phyloP scores from a whole-genome alignment of 2,113 vertebrate genomes.

The Empidonax alnorum region DNA sequence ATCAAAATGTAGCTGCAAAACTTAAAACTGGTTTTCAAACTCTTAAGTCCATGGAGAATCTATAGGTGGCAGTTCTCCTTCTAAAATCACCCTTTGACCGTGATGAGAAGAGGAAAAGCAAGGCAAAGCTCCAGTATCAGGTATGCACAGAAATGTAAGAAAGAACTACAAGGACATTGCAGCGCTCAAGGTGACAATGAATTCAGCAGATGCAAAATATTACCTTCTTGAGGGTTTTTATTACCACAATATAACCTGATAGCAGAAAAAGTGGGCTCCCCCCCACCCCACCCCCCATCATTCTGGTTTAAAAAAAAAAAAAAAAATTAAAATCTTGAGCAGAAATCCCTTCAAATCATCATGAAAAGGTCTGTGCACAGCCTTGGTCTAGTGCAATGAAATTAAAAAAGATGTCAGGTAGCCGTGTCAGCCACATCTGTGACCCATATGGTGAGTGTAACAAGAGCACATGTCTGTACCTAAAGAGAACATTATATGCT shows the following conservation, averaged over 20 bases:
- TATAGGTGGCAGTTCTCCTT: neutral
- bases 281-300: neutral
- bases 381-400: slow-evolving; percentile 50
- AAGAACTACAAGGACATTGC: neutral
- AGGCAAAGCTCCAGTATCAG: neutral
- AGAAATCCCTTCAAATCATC: slow-evolving; percentile 32
- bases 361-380: slow-evolving; percentile 20
- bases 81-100: neutral
- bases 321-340: neutral
- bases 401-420: slow-evolving; percentile 73
- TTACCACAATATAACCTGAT: neutral
- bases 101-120: neutral
- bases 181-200: slow-evolving; percentile 11
- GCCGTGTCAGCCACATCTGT: slow-evolving; percentile 76
- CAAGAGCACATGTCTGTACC: slow-evolving; percentile 72
- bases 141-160: neutral
- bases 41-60: neutral
- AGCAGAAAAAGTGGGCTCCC: neutral
- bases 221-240: neutral
- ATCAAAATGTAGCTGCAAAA: neutral
- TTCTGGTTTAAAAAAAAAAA: neutral
- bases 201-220: neutral
- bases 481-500: slow-evolving; percentile 67
- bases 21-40: neutral
- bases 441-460: slow-evolving; percentile 77